A percentile compares a stretch with the other conserved stretches of the same genome.
Evolutionary conservation across 2,888 invertebrate genomes (phyloP).

Genomic region (Chrysomela aeneicollis): DNA sequence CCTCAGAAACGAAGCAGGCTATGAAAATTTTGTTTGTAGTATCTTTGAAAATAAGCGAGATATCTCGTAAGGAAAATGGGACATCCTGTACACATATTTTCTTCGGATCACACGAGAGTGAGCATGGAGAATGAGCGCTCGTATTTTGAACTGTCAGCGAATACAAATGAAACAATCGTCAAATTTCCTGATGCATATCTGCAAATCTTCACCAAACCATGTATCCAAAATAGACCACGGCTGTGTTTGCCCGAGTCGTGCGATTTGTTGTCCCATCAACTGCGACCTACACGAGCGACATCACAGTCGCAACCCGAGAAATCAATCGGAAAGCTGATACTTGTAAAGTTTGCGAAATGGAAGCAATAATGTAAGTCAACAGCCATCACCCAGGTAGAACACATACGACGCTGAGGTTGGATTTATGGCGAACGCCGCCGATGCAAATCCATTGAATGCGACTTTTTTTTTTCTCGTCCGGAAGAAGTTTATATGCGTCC

Average conservation of each 20-base stretch:
- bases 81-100: no score
- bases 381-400: constrained; percentile 38
- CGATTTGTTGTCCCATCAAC: constrained; percentile 18
- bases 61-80: no score
- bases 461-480: constrained; percentile 25
- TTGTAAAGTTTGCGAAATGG: constrained; percentile 49
- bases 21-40: no score
- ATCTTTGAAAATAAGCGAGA: no score
- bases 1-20: no score
- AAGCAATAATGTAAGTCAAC: constrained; percentile 51
- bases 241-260: constrained; percentile 3
- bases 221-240: no score
- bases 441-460: constrained; percentile 38
- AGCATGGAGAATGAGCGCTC: no score
- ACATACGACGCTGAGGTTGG: constrained; percentile 31
- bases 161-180: no score
- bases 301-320: constrained; percentile 35
- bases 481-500: constrained; percentile 25
- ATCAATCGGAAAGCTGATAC: constrained; percentile 48
- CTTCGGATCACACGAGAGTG: no score
- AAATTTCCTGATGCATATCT: no score
- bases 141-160: no score
- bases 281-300: constrained; percentile 31
- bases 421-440: constrained; percentile 36
- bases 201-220: no score